Evolutionary conservation across 2,888 invertebrate species (phyloP).

Genomic region (Leuctra nigra): DNA sequence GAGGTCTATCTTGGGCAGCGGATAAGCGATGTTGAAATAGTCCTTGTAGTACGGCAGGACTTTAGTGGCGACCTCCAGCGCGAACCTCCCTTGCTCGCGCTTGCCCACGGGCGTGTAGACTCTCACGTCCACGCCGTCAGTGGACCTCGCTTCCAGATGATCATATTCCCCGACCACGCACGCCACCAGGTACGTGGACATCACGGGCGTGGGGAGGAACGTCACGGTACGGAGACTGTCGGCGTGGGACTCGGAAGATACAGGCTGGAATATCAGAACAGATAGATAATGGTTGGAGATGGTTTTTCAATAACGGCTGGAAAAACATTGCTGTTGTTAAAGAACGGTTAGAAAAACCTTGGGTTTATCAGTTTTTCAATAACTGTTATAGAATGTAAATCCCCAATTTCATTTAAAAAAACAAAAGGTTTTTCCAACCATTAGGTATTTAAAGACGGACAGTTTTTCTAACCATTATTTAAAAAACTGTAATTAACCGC

Average conservation of each 20-base stretch:
- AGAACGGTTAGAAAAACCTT: no score
- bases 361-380: no score
- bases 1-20: slow-evolving; percentile 92
- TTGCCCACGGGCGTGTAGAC: slow-evolving; percentile 87
- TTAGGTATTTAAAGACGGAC: no score
- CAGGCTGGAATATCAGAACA: slow-evolving; percentile 37
- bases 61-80: slow-evolving; percentile 85
- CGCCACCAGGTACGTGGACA: slow-evolving; percentile 94
- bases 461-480: no score
- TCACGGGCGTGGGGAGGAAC: slow-evolving; percentile 81
- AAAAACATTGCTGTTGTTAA: no score
- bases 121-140: slow-evolving; percentile 73
- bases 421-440: no score
- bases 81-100: slow-evolving; percentile 84
- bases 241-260: slow-evolving; percentile 34
- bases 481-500: no score
- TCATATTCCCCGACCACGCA: slow-evolving; percentile 94
- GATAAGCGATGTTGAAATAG: slow-evolving; percentile 92
- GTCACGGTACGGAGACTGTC: slow-evolving; percentile 50
- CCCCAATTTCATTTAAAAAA: no score
- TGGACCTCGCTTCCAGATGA: slow-evolving; percentile 76
- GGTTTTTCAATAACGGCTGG: no score
- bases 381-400: no score
- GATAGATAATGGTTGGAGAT: no score
- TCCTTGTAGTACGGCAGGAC: slow-evolving; percentile 90